A percentile compares a stretch with the other conserved stretches of the same genome.
Evolutionary conservation across 2,888 invertebrate genomes (phyloP).

Genomic region (Lasioglossum malachurum): DNA sequence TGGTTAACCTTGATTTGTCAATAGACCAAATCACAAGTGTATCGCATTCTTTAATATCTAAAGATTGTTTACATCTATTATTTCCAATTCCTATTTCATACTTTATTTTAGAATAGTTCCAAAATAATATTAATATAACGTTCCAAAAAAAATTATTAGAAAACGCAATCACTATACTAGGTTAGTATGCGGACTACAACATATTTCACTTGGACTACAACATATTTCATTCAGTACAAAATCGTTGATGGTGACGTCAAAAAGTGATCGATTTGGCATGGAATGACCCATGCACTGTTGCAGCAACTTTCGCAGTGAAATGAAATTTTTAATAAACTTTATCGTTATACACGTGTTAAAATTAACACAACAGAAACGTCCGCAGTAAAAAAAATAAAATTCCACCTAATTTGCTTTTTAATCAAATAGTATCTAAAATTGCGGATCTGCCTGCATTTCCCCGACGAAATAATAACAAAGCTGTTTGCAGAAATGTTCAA

Average conservation of each 20-base stretch:
- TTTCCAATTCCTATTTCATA: background rate
- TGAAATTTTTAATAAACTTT: background rate
- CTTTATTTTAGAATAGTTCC: background rate
- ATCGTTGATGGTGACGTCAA: too few relatives aligned
- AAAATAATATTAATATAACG: background rate
- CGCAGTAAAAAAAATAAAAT: background rate
- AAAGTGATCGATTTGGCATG: too few relatives aligned
- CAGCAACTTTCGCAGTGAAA: background rate
- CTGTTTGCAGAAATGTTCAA: background rate
- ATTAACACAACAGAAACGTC: background rate
- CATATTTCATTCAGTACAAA: too few relatives aligned
- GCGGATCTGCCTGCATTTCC: background rate
- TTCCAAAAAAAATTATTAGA: background rate
- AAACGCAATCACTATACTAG: background rate
- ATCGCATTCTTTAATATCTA: background rate
- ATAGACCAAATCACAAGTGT: background rate
- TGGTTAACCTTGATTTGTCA: background rate
- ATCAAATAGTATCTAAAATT: background rate
- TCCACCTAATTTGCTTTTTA: background rate
- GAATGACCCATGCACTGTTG: too few relatives aligned
- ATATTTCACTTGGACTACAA: too few relatives aligned
- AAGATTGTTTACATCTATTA: background rate
- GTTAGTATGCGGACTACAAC: background rate
- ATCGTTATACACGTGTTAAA: background rate
- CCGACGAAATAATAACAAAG: background rate